Evolutionary conservation across 2,113 vertebrate genomes (phyloP).

Genomic region (Regulus satrapa): DNA sequence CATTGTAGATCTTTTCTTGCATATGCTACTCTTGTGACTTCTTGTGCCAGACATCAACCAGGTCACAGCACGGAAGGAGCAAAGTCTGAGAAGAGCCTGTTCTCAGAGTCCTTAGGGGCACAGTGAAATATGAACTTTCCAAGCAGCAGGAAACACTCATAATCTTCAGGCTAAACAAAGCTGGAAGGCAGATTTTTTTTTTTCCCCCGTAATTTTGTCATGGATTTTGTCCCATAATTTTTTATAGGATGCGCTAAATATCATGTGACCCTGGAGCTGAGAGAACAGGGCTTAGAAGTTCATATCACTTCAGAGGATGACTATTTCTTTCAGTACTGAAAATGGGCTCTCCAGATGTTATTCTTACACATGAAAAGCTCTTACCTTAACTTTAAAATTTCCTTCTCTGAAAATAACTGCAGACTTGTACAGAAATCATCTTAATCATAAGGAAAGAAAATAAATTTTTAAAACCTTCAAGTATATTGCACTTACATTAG

Average conservation of each 20-base stretch:
- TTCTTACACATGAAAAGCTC: not conserved
- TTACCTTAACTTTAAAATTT: not conserved
- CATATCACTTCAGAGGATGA: not conserved
- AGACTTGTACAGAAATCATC: not conserved
- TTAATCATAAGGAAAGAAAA: not conserved
- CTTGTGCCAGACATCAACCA: conserved; percentile 13
- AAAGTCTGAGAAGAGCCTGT: not conserved
- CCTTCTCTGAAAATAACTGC: not conserved
- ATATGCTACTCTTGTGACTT: conserved; percentile 4
- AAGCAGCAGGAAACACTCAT: not conserved
- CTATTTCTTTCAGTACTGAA: not conserved
- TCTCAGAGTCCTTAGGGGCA: not conserved
- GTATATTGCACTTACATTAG: not conserved
- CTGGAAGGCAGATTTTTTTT: not conserved
- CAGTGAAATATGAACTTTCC: not conserved
- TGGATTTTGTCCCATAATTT: no score
- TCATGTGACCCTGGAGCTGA: not conserved
- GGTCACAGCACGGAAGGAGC: not conserved
- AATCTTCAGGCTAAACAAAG: not conserved
- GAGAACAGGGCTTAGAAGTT: not conserved
- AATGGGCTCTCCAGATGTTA: rapidly evolving
- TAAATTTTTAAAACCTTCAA: not conserved
- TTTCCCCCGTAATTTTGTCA: not conserved
- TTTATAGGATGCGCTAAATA: not conserved
- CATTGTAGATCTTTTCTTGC: conserved; percentile 3